Conservation (phyloP, 1,140 invertebrate species). For the Anoplophora glabripennis region DNA sequence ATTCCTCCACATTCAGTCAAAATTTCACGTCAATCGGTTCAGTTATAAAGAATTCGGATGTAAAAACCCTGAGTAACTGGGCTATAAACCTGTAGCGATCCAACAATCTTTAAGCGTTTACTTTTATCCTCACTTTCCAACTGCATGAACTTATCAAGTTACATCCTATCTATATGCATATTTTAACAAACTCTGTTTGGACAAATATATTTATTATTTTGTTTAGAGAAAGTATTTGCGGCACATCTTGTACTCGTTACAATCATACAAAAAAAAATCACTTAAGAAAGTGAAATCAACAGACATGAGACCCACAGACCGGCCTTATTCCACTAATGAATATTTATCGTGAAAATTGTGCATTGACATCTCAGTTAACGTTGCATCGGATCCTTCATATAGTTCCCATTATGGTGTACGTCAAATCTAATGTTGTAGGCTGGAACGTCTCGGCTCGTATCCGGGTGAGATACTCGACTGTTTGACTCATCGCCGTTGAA, state of each 20-base stretch:
- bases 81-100: no score
- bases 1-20: no score
- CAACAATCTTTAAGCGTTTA: no score
- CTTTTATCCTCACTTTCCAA: no score
- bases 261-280: background rate
- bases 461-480: background rate
- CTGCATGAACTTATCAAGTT: no score
- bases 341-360: background rate
- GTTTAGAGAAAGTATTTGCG: background rate
- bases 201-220: background rate
- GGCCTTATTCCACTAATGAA: background rate
- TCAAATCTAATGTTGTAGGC: background rate
- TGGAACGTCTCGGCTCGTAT: background rate
- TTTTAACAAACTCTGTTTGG: background rate
- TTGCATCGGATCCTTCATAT: background rate
- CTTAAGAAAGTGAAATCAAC: no score
- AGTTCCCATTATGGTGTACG: constrained; percentile 2
- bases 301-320: background rate
- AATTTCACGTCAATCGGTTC: no score
- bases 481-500: background rate
- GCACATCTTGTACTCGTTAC: background rate
- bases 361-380: constrained; percentile 4
- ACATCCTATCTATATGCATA: no score
- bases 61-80: no score
- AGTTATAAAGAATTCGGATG: no score